These are phyloP conservation scores for Clarias fuscus DNA, from an alignment of 2,797 vertebrate species.

Conservation along the genomic window DNA sequence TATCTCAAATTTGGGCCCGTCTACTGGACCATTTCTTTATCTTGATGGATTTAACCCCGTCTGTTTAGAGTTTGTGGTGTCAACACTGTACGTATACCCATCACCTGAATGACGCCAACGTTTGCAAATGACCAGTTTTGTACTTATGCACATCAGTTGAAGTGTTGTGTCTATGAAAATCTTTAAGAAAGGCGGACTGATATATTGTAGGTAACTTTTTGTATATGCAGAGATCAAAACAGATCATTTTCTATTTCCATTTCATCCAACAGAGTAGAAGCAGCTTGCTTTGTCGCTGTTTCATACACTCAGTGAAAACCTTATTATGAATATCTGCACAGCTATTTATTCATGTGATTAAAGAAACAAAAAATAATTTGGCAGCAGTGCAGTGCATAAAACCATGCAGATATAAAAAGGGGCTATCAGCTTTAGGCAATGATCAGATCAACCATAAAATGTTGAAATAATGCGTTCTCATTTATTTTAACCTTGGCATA, in stretches of 20 bases:
- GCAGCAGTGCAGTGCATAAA: background rate
- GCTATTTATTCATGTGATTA: background rate
- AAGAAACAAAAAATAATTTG: background rate
- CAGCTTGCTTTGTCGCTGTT: background rate
- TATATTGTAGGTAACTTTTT: background rate
- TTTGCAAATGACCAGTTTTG: constrained; percentile 30
- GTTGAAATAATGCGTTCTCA: background rate
- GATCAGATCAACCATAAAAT: background rate
- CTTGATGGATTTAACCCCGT: constrained; percentile 46
- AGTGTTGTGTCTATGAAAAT: background rate
- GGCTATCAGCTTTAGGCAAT: background rate
- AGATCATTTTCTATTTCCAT: background rate
- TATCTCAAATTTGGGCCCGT: background rate
- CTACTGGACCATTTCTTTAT: background rate
- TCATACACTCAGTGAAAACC: background rate
- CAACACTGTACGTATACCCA: constrained; percentile 46
- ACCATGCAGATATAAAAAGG: background rate
- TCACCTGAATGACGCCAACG: constrained; percentile 31
- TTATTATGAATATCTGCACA: background rate
- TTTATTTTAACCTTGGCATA: background rate
- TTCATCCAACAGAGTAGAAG: background rate
- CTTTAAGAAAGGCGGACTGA: background rate
- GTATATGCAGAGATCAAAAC: background rate
- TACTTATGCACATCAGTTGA: constrained; percentile 15
- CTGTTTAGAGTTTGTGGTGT: constrained; percentile 56